Percentiles rank a stretch among this genome's conserved stretches.
Evolutionary conservation across 2,888 invertebrate species (phyloP).

Genomic region (Marasmarcha lunaedactyla): DNA sequence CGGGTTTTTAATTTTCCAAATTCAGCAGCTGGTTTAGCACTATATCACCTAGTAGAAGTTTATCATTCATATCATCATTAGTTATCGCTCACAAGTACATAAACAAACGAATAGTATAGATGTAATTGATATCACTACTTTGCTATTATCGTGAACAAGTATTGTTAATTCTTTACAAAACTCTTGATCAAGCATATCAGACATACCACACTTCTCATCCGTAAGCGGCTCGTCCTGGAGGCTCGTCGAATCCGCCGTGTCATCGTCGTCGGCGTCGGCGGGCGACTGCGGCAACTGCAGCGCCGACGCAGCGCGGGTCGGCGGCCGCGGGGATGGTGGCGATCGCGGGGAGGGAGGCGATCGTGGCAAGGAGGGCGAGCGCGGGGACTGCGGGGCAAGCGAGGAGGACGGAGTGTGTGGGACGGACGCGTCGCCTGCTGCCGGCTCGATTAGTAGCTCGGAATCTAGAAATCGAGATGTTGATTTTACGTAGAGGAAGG

Average conservation of each 20-base stretch:
- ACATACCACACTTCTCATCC: too few species aligned
- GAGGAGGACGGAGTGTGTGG: constrained; percentile 6
- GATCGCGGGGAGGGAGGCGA: constrained; percentile 10
- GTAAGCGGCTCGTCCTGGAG: constrained; percentile 37
- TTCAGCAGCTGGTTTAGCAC: too few species aligned
- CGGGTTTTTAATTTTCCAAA: too few species aligned
- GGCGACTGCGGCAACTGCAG: constrained; percentile 15
- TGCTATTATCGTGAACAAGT: too few species aligned
- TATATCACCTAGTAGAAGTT: too few species aligned
- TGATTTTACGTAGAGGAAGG: background rate
- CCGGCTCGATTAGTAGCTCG: constrained; percentile 30
- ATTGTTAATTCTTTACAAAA: too few species aligned
- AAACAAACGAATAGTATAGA: too few species aligned
- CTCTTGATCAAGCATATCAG: too few species aligned
- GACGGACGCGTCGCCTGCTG: background rate
- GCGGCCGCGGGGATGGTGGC: constrained; percentile 8
- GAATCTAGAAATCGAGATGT: constrained; percentile 43
- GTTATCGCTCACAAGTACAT: too few species aligned
- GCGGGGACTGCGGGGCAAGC: constrained; percentile 7
- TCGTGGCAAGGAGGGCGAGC: constrained; percentile 6
- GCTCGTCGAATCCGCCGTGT: constrained; percentile 27
- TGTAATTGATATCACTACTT: too few species aligned
- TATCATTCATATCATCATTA: too few species aligned
- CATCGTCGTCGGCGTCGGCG: constrained; percentile 14
- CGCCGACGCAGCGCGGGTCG: constrained; percentile 8